A percentile compares a stretch with the other conserved stretches of the same genome.
Conservation (phyloP, 1,140 invertebrate genomes). For the Drosophila virilis region DNA sequence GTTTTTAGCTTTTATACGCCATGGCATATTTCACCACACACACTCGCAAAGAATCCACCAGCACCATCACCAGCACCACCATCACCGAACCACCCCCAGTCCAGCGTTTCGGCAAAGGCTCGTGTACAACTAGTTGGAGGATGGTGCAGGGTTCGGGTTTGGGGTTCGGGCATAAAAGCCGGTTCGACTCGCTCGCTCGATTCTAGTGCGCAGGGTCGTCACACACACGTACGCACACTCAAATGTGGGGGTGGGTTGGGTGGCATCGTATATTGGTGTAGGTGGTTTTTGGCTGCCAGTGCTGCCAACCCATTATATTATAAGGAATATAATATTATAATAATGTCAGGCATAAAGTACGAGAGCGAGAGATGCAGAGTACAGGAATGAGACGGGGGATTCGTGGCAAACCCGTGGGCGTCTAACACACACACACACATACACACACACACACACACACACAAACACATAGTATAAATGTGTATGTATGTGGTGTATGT, state of each 20-base stretch:
- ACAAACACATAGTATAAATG: conserved; percentile 30
- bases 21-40: conserved; percentile 82
- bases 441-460: conserved; percentile 44
- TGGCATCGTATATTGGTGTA: conserved; percentile 29
- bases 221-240: conserved; percentile 1
- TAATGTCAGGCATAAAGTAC: conserved; percentile 81
- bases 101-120: conserved; percentile 10
- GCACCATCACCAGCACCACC: conserved; percentile 3
- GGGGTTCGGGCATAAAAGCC: conserved; percentile 32
- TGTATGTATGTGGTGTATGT: conserved; percentile 47
- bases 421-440: conserved; percentile 57
- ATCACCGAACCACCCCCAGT: conserved; percentile 36
- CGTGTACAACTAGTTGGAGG: neutral
- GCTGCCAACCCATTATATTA: conserved; percentile 80
- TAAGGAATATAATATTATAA: conserved; percentile 82
- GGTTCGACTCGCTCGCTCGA: conserved; percentile 17
- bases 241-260: conserved; percentile 41
- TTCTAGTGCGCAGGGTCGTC: conserved; percentile 28
- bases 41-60: conserved; percentile 40
- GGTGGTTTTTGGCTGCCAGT: conserved; percentile 67
- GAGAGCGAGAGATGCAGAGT: conserved; percentile 40
- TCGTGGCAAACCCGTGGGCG: conserved; percentile 55
- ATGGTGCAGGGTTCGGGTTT: conserved; percentile 1
- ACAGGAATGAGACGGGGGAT: conserved; percentile 25
- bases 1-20: conserved; percentile 83